These are phyloP conservation scores for Drosophila mimica DNA, from an alignment of 2,888 invertebrate genomes.

Conservation along the genomic window DNA sequence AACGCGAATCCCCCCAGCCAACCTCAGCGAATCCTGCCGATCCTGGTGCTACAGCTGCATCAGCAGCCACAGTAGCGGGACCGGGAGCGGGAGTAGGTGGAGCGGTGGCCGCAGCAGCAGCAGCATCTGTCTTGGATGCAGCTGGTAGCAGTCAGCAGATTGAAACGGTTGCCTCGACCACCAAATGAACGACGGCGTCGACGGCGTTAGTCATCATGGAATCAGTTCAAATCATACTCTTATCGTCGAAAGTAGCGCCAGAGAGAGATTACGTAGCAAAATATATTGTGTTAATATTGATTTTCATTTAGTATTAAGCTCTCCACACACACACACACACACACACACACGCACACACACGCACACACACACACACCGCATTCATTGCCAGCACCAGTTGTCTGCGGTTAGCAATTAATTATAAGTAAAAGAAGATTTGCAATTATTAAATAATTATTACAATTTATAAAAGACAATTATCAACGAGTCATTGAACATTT, in stretches of 20 bases:
- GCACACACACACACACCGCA: conserved; percentile 9
- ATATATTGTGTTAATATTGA: conserved; percentile 21
- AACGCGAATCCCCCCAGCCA: conserved; percentile 53
- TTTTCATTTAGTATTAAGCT: conserved; percentile 28
- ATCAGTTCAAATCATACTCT: conserved; percentile 48
- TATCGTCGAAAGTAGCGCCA: conserved; percentile 11
- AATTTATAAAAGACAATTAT: conserved; percentile 61
- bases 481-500: conserved; percentile 38
- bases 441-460: conserved; percentile 63
- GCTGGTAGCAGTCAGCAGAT: conserved; percentile 69
- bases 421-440: conserved; percentile 35
- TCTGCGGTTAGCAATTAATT: conserved; percentile 19
- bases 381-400: conserved; percentile 10
- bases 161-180: conserved; percentile 74
- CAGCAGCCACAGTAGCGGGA: neutral
- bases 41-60: conserved; percentile 1
- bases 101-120: conserved; percentile 1
- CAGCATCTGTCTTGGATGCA: conserved; percentile 33
- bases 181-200: conserved; percentile 50
- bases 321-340: conserved; percentile 22
- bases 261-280: conserved; percentile 33
- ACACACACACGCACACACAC: neutral
- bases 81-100: neutral
- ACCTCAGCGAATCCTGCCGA: neutral
- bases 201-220: conserved; percentile 8